Conservation (phyloP, 2,113 vertebrate genomes). For the Xenopus tropicalis region UCB_Xtro_10.0 CM004443.2:177913501-177914000, state of each 20-base stretch:
- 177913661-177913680: slow-evolving; percentile 23
- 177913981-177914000: slow-evolving; percentile 49
- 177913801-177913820: slow-evolving; percentile 37
- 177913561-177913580: slow-evolving; percentile 29
- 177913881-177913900: slow-evolving; percentile 72
- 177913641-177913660: slow-evolving; percentile 32
- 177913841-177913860: slow-evolving; percentile 43
- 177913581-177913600: slow-evolving; percentile 23
- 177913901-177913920: slow-evolving; percentile 72
- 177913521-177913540: slow-evolving; percentile 49
- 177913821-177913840: slow-evolving; percentile 50
- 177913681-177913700: slow-evolving; percentile 46
- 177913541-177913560: slow-evolving; percentile 30
- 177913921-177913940: slow-evolving; percentile 83
- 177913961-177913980: slow-evolving; percentile 85
- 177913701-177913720: slow-evolving; percentile 30
- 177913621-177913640: neutral
- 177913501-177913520: slow-evolving; percentile 44
- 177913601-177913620: slow-evolving; percentile 28
- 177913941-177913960: slow-evolving; percentile 85
- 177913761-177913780: slow-evolving; percentile 43
- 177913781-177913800: slow-evolving; percentile 46
- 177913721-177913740: slow-evolving; percentile 30
- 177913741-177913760: slow-evolving; percentile 29
- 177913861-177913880: slow-evolving; percentile 60